Percentiles rank a stretch among this genome's conserved stretches.
Conservation (phyloP, 2,888 invertebrate species). For the Limnephilus marmoratus region DNA sequence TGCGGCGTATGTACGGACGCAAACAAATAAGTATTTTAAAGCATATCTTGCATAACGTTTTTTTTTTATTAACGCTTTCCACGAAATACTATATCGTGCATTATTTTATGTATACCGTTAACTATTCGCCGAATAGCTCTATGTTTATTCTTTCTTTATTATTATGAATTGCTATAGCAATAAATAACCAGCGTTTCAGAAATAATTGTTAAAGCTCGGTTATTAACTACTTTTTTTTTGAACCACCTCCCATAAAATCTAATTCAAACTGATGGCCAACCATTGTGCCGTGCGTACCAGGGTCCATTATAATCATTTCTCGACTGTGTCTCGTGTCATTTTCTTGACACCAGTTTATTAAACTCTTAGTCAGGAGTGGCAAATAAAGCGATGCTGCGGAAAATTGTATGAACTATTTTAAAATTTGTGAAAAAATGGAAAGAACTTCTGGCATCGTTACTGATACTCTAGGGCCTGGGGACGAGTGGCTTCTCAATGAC, state of each 20-base stretch:
- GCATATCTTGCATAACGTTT: too few relatives aligned
- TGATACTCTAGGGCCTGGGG: too few relatives aligned
- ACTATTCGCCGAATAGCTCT: background rate
- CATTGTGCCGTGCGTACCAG: background rate
- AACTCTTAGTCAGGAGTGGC: slow-evolving; percentile 38
- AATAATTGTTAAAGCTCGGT: background rate
- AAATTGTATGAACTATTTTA: background rate
- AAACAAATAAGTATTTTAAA: too few relatives aligned
- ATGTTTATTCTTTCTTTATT: background rate
- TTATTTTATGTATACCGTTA: too few relatives aligned
- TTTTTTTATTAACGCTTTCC: too few relatives aligned
- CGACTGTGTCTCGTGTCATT: slow-evolving; percentile 39
- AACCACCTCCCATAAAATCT: background rate
- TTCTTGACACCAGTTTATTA: slow-evolving; percentile 39
- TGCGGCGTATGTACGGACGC: too few relatives aligned
- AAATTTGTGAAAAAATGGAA: too few relatives aligned
- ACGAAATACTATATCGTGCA: too few relatives aligned
- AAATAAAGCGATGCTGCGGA: background rate
- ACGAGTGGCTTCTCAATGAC: too few relatives aligned
- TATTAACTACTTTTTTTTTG: slow-evolving; percentile 5
- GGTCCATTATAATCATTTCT: slow-evolving; percentile 43
- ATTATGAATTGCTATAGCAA: background rate
- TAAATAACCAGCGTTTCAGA: background rate
- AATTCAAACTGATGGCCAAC: background rate
- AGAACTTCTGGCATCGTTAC: too few relatives aligned